Evolutionary conservation across 2,113 vertebrate genomes (phyloP).

Genomic region (Elanus axillaris): DNA sequence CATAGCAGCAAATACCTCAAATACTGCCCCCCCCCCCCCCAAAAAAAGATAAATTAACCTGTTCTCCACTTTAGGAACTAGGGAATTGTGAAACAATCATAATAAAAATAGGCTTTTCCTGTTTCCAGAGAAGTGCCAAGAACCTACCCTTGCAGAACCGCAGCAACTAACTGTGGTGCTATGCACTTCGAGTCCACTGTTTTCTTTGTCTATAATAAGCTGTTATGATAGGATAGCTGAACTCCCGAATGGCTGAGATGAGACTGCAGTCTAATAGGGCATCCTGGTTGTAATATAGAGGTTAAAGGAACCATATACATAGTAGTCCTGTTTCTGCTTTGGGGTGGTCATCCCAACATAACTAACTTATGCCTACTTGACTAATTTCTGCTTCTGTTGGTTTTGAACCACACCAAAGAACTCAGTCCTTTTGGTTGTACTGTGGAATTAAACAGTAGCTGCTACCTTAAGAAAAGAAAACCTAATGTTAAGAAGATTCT

Average conservation of each 20-base stretch:
- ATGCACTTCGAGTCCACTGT: background rate
- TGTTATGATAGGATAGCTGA: background rate
- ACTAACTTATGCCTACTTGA: background rate
- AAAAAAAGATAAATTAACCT: background rate
- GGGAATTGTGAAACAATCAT: background rate
- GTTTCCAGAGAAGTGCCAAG: background rate
- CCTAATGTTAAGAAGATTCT: background rate
- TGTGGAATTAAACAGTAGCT: conserved; percentile 8
- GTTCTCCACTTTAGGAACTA: background rate
- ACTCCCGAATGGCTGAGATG: background rate
- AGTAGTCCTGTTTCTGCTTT: background rate
- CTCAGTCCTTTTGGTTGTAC: background rate
- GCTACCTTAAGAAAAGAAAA: background rate
- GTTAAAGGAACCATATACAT: background rate
- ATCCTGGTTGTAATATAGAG: rapidly evolving
- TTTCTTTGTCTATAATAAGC: background rate
- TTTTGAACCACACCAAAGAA: conserved; percentile 22
- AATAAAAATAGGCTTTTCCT: background rate
- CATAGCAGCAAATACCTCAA: conserved; percentile 10
- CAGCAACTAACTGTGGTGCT: background rate
- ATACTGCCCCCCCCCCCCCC: background rate
- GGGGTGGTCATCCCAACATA: background rate
- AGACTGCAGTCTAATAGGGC: background rate
- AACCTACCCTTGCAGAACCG: background rate
- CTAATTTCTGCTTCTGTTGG: background rate